phyloP scores from a whole-genome alignment of 2,113 vertebrate species.

The Lynx canadensis region DNA sequence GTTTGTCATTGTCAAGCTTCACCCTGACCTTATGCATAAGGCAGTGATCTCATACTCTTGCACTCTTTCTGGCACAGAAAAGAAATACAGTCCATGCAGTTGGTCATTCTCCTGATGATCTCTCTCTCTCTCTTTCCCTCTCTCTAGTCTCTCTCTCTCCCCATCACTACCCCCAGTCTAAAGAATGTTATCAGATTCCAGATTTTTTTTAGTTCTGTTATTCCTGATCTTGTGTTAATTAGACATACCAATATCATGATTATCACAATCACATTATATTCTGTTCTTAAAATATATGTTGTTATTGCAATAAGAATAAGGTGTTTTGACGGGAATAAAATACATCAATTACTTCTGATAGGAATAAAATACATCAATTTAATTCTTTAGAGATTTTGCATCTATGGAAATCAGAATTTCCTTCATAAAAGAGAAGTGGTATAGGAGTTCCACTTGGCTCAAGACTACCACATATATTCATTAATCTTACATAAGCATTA shows the following conservation, averaged over 20 bases:
- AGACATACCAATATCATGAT: background rate
- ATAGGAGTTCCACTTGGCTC: background rate
- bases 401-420: background rate
- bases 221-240: background rate
- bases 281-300: background rate
- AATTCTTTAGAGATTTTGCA: background rate
- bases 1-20: background rate
- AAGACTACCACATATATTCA: background rate
- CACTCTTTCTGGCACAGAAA: background rate
- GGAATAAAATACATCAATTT: background rate
- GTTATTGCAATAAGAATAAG: background rate
- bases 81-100: background rate
- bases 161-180: background rate
- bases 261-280: background rate
- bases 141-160: background rate
- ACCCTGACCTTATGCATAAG: background rate
- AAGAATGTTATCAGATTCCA: background rate
- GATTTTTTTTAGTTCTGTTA: background rate
- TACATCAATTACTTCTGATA: background rate
- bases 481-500: background rate
- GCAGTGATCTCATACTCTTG: background rate
- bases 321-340: background rate
- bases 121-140: background rate
- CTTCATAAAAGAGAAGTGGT: background rate
- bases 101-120: background rate